phyloP scores from a whole-genome alignment of 2,797 vertebrate species.

The Melanotaenia trifasciata region DNA sequence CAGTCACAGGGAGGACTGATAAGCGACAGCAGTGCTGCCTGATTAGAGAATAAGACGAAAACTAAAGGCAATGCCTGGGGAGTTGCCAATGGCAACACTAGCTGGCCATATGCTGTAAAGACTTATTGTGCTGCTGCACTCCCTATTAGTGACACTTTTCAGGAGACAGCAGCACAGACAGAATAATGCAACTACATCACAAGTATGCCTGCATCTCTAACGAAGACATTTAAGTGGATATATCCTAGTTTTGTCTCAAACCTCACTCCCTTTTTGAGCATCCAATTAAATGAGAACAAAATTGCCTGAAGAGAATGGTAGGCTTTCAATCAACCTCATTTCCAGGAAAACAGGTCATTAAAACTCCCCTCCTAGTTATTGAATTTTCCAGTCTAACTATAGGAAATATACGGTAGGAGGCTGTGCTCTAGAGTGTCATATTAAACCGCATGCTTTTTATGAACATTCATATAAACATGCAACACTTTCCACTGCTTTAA shows the following conservation, averaged over 20 bases:
- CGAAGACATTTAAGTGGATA: slow-evolving; percentile 16
- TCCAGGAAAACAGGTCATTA: slow-evolving; percentile 69
- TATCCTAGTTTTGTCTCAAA: slow-evolving; percentile 57
- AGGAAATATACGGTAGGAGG: slow-evolving; percentile 6
- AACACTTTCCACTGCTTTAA: slow-evolving; percentile 19
- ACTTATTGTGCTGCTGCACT: slow-evolving; percentile 67
- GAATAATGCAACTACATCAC: slow-evolving; percentile 48
- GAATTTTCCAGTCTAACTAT: slow-evolving; percentile 43
- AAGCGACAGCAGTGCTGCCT: slow-evolving; percentile 56
- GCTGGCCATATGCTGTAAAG: slow-evolving; percentile 72
- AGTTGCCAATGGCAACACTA: slow-evolving; percentile 78
- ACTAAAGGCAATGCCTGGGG: slow-evolving; percentile 73
- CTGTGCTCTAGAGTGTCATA: slow-evolving; percentile 2
- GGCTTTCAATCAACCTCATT: slow-evolving; percentile 74
- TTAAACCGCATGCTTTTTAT: slow-evolving; percentile 20
- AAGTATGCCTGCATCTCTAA: slow-evolving; percentile 34
- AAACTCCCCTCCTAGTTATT: slow-evolving; percentile 52
- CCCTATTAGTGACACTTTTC: slow-evolving; percentile 64
- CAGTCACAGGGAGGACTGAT: slow-evolving; percentile 44
- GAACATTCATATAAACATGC: slow-evolving; percentile 6
- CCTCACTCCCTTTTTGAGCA: slow-evolving; percentile 69
- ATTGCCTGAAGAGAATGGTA: slow-evolving; percentile 67
- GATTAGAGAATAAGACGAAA: slow-evolving; percentile 69
- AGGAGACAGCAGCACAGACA: slow-evolving; percentile 42
- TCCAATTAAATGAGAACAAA: slow-evolving; percentile 71